Evolutionary conservation across 2,888 invertebrate species (phyloP).

Genomic region (Monochamus alternatus): DNA sequence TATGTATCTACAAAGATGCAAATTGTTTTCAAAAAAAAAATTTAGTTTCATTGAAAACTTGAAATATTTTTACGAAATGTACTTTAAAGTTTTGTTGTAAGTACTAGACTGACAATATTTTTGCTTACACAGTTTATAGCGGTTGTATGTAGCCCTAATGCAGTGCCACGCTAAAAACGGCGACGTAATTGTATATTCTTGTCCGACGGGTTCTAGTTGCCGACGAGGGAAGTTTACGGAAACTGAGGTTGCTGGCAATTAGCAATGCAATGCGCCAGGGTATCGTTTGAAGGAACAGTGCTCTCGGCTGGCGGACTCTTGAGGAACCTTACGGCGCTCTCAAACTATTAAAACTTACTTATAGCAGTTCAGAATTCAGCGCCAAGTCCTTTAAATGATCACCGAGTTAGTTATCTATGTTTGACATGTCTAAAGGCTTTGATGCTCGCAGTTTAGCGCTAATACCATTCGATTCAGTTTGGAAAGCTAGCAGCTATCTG

Average conservation of each 20-base stretch:
- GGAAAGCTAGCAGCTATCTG: background rate
- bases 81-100: too few species aligned
- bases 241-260: slow-evolving; percentile 62
- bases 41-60: too few species aligned
- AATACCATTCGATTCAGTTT: slow-evolving; percentile 14
- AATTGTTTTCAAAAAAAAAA: too few species aligned
- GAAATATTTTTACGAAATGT: too few species aligned
- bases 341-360: slow-evolving; percentile 41
- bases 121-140: background rate
- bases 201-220: slow-evolving; percentile 38
- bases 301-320: slow-evolving; percentile 58
- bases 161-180: slow-evolving; percentile 23
- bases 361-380: slow-evolving; percentile 37
- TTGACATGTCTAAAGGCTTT: slow-evolving; percentile 22
- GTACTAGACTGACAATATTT: too few species aligned
- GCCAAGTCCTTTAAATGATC: slow-evolving; percentile 20
- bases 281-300: slow-evolving; percentile 61
- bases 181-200: slow-evolving; percentile 56
- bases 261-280: slow-evolving; percentile 64
- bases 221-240: slow-evolving; percentile 22
- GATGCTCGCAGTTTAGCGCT: slow-evolving; percentile 9
- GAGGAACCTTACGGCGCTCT: slow-evolving; percentile 58
- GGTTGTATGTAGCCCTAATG: background rate
- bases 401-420: slow-evolving; percentile 19
- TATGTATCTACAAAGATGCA: too few species aligned